Evolutionary conservation across 2,797 vertebrate species (phyloP), one percentile per base, ranked within the genome.

Genomic region (Aselliscus stoliczkanus): DNA sequence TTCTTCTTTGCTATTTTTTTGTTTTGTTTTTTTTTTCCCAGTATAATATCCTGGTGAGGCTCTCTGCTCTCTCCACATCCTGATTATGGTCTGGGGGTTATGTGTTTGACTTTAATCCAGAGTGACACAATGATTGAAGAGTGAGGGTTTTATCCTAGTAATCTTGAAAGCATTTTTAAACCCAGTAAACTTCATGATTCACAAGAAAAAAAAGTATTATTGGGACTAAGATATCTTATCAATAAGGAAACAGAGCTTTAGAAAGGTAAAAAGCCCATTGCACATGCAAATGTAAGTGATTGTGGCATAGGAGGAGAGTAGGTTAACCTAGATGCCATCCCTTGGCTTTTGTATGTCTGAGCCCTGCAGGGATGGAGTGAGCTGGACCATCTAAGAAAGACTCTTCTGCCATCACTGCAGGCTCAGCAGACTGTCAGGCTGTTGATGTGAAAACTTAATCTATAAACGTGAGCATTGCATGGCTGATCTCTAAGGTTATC

Each of bases 91-190:
- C 37, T 88, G 25, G 29, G 7, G 1, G 17, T 85, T 73, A 47
- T 85, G 42, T 92, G 15, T 44, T 44, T 67, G 34, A 84, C 13
- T 7, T 75, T 52, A 52, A 27, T 54, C 25, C 52, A 84, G 20
- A 42, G 20, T 83, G 64, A 25, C 76, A 44, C 14, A 42, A 3
- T 56, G 17, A 85, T 34, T 87, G 12, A 52, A 70, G 72, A 88
- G 11, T 14, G 15, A 80, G n/a, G 15, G 7, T 50, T 65, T 44
- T 83, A 60, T 50, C 31, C 4, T 83, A 67, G n/a, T 42, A 25
- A 80, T 20, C 62, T 75, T 39, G 42, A 93, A 83, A 73, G 23
- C 70, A 64, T 31, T 80, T 69, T 69, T 31, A 86, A 76, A 34
- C 18, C 5, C 0, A 25, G 15, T 4, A 50, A 62, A 37, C 5